Conservation (phyloP, 2,113 vertebrate species). For the Ornithorhynchus anatinus region DNA sequence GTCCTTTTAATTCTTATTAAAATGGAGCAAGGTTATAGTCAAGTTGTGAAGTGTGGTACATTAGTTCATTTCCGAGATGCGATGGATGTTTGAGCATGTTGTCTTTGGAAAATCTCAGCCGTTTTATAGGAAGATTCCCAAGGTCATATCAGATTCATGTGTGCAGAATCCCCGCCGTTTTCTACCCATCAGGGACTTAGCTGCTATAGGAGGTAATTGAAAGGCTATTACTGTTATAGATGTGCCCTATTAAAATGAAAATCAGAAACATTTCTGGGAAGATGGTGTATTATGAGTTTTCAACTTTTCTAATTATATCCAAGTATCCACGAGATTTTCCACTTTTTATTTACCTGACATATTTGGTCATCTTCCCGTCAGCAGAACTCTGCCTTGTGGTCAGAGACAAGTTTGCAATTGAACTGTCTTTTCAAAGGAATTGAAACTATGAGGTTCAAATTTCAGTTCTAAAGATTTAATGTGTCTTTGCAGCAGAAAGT, state of each 20-base stretch:
- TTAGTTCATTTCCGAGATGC: background rate
- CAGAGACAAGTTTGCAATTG: background rate
- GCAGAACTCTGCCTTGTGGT: too few relatives aligned
- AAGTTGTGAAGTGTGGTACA: background rate
- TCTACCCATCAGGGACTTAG: background rate
- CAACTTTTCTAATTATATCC: too few relatives aligned
- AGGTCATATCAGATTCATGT: background rate
- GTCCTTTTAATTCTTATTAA: background rate
- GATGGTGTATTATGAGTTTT: too few relatives aligned
- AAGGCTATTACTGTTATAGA: background rate
- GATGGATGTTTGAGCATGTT: background rate
- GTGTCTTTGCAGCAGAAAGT: background rate
- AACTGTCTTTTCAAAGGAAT: background rate
- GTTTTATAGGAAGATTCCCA: background rate
- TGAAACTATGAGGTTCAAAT: background rate
- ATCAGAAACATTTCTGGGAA: background rate
- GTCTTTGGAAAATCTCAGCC: background rate
- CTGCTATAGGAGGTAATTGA: background rate
- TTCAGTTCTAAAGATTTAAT: background rate
- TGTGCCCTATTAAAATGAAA: background rate
- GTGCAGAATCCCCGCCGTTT: background rate
- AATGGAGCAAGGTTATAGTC: background rate
- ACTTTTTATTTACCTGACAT: too few relatives aligned
- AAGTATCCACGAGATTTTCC: too few relatives aligned
- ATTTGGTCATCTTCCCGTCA: too few relatives aligned